Evolutionary conservation across 1,140 invertebrate species (phyloP), one percentile per base, ranked within the genome.

Genomic region (Drosophila ananassae): DNA sequence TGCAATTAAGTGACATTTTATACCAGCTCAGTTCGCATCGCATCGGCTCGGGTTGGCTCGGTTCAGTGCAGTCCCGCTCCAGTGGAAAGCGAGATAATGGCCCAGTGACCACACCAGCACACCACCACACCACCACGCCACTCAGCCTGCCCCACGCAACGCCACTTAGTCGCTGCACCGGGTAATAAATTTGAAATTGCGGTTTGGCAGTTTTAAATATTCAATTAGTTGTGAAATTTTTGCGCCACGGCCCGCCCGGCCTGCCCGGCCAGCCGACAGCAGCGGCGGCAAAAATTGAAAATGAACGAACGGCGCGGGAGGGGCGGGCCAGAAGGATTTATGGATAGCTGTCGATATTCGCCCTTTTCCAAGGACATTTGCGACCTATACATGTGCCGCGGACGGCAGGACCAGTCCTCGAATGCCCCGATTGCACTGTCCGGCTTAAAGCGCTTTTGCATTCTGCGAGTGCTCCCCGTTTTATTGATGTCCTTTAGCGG

Each of bases 1-100:
- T 91, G 90, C 90, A 91, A 91, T 91, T 91, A 91, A 89, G 81
- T 89, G 81, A 90, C 89, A 89, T 90, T 90, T 90, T 90, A 89
- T 89, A 89, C 83, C 79, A 63, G 61, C 53, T 57, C 52, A 32
- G 25, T 28, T 22, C 60, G 24, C 25, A 28, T 5, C 25, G 25
- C 25, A 17, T 17, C 17, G 22, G 48, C 24, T 41, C 50, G 37
- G 37, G 5, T 17, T 7, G 51, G 28, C 10, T 21, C 50, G 12
- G 25, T 13, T 30, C 50, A 28, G 2, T 9, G 50, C 50, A 30
- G 13, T 32, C 21, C 17, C 1, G 51, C 12, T 9, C 13, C 61
- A 13, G 52, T 9, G 48, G 32, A 68, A 39, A 37, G 64, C 41
- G 64, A 71, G 53, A 54, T 76, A 68, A 67, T 76, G 73, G 73